A percentile compares a stretch with the other conserved stretches of the same genome.
Conservation (phyloP, 1,140 invertebrate genomes). For the Hyles vespertilio region DNA sequence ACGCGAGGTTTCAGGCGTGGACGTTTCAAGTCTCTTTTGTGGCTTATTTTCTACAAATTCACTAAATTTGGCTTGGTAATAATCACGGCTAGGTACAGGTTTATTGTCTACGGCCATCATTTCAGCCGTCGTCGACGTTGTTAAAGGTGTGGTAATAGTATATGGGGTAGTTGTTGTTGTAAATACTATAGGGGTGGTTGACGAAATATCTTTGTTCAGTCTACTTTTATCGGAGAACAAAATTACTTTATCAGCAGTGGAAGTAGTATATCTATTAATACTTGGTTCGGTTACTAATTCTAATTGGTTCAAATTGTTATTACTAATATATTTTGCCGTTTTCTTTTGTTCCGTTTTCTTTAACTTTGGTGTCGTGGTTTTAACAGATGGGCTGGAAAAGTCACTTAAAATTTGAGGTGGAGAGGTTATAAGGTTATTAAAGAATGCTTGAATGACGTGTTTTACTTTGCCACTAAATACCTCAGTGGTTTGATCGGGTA, state of each 20-base stretch:
- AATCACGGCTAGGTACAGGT: constrained; percentile 22
- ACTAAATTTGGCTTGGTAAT: constrained; percentile 46
- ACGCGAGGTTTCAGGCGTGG: constrained; percentile 28
- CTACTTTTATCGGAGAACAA: constrained; percentile 22
- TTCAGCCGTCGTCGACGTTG: constrained; percentile 28
- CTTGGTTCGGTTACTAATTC: constrained; percentile 55
- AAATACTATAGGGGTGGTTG: constrained; percentile 9
- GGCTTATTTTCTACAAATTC: constrained; percentile 31
- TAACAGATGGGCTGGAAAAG: constrained; percentile 27
- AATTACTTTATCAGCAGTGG: constrained; percentile 23
- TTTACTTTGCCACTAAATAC: constrained; percentile 54
- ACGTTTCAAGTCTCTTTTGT: constrained; percentile 3
- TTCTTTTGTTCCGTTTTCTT: constrained; percentile 46
- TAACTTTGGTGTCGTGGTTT: constrained; percentile 15
- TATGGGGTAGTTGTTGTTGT: constrained; percentile 5
- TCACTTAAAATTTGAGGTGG: constrained; percentile 32
- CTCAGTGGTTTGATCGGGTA: constrained; percentile 61
- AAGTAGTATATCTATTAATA: constrained; percentile 24
- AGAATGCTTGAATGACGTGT: constrained; percentile 59
- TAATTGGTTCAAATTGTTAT: constrained; percentile 47
- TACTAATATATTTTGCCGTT: constrained; percentile 38
- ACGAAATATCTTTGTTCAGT: constrained; percentile 22
- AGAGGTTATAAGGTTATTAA: constrained; percentile 45
- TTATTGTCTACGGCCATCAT: constrained; percentile 21
- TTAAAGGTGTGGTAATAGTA: constrained; percentile 21